Conservation (phyloP, 2,113 vertebrate species). For the Crypturellus undulatus region DNA sequence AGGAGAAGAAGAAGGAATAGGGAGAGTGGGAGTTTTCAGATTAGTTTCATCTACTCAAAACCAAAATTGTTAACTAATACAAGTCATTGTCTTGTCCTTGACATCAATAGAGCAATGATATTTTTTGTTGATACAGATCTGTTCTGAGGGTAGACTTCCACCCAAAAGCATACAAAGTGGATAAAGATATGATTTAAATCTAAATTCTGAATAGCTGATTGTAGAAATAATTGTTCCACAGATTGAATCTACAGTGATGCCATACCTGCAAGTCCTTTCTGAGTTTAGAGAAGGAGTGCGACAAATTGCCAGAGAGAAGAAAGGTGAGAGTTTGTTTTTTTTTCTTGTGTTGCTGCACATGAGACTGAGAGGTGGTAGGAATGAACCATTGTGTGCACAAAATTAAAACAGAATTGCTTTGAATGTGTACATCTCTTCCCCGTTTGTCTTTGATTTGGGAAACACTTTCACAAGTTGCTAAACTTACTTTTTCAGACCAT, state of each 20-base stretch:
- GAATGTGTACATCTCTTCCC: background rate
- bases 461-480: background rate
- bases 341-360: background rate
- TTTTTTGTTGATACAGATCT: background rate
- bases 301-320: constrained; percentile 89
- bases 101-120: background rate
- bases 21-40: background rate
- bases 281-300: constrained; percentile 92
- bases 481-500: background rate
- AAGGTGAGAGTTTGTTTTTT: constrained; percentile 79
- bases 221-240: constrained; percentile 61
- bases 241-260: constrained; percentile 93
- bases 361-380: rapidly evolving
- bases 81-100: background rate
- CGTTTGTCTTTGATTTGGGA: background rate
- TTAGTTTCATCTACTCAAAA: background rate
- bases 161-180: background rate
- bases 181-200: background rate
- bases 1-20: background rate
- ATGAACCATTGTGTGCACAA: background rate
- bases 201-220: constrained; percentile 5
- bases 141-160: background rate
- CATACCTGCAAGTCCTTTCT: constrained; percentile 90
- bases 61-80: background rate
- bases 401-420: background rate